phyloP scores from a whole-genome alignment of 2,113 vertebrate species.

The Orthonyx spaldingii region DNA sequence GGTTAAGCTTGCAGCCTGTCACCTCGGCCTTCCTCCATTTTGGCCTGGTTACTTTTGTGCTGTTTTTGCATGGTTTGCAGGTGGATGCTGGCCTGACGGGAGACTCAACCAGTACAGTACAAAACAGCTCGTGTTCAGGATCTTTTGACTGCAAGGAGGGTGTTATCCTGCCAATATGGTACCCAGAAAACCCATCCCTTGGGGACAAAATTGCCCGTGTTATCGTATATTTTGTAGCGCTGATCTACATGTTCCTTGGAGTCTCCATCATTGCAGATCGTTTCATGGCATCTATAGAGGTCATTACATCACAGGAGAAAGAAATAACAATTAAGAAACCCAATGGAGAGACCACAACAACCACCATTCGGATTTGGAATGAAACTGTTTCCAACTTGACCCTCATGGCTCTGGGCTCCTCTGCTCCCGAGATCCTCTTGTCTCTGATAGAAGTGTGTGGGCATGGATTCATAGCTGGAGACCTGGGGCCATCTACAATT shows the following conservation, averaged over 20 bases:
- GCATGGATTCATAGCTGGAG: constrained; percentile 88
- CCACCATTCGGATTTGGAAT: constrained; percentile 94
- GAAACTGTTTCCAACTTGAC: constrained; percentile 98
- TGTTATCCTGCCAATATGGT: constrained; percentile 98
- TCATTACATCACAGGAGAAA: constrained; percentile 96
- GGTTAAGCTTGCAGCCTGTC: constrained; percentile 87
- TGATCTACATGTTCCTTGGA: constrained; percentile 99
- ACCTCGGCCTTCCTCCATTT: constrained; percentile 91
- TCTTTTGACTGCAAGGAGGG: constrained; percentile 87
- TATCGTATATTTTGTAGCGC: constrained; percentile 97
- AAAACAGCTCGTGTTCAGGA: constrained; percentile 85
- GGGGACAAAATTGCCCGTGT: constrained; percentile 98
- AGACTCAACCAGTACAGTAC: constrained; percentile 72
- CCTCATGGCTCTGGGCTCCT: constrained; percentile 96
- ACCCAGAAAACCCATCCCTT: constrained; percentile 96
- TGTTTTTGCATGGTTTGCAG: constrained; percentile 82
- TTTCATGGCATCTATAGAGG: constrained; percentile 98
- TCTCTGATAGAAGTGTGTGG: constrained; percentile 97
- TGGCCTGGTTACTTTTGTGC: constrained; percentile 86
- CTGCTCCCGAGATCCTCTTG: constrained; percentile 93
- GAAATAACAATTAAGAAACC: constrained; percentile 93
- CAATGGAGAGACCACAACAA: constrained; percentile 93
- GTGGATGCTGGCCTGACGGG: constrained; percentile 83
- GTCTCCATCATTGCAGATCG: constrained; percentile 98
- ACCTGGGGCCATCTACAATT: constrained; percentile 93